Evolutionary conservation across 2,888 invertebrate species (phyloP), one percentile per base, ranked within the genome.

Genomic region (Tholera decimalis): DNA sequence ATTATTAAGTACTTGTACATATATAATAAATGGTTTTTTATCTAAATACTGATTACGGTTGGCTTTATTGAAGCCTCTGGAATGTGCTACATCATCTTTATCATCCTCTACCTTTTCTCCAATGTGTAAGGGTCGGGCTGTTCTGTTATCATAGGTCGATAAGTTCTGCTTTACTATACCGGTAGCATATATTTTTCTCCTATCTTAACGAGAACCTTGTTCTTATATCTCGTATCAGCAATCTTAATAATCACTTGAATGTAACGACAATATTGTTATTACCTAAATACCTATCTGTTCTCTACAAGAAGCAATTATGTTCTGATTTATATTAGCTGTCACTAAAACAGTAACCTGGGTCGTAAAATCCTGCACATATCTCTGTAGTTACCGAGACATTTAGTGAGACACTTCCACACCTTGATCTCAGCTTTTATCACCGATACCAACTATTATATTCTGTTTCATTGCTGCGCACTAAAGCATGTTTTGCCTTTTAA

Each of bases 321-420:
- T 50, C 26, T 43, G 47, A 71, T 70, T 71, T 51, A 61, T 63
- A 15, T 37, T 47, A 41, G 50, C 51, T 56, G 28, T 35, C 51
- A 18, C 15, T 61, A 37, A 24, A 37, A 37, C 49, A 26, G 49
- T 61, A 43, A 61, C 49, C 20, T 4, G 20, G n/a, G 11, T 65
- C 58, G 54, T 59, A 39, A 72, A 71, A 15, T 6, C 20, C 4
- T 9, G 22, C 43, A n/a, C 49, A 72, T 71, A 58, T 57, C 73
- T 58, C 39, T 37, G 18, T 9, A 30, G 68, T 39, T 67, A 49
- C 24, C 26, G 20, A 33, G 63, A 54, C 49, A 44, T 67, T 58
- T 61, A 61, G 54, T 54, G 41, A 47, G 69, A 59, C 35, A 59
- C 53, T 61, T 67, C 53, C 53, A 67, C 68, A 67, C 68, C 73